Conservation (phyloP, 2,888 invertebrate genomes). For the Sminthurides aquaticus region DNA sequence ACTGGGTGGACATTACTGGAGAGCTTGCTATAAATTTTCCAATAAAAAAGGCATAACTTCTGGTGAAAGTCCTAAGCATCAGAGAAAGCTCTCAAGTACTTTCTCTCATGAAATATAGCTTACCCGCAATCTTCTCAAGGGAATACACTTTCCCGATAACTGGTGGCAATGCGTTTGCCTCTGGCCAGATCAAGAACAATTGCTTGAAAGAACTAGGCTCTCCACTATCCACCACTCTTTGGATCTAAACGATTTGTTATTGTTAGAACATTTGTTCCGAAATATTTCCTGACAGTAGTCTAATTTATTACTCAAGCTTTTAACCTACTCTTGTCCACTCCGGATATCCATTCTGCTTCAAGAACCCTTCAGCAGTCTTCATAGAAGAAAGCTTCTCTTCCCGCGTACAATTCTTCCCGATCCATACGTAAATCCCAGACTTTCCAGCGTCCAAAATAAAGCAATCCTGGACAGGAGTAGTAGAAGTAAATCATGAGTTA, state of each 20-base stretch:
- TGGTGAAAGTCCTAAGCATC: too few species aligned
- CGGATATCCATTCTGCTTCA: conserved; percentile 62
- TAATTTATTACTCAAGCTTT: neutral
- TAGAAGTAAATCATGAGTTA: neutral
- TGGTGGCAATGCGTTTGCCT: conserved; percentile 52
- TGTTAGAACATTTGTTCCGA: neutral
- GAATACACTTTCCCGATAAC: conserved; percentile 46
- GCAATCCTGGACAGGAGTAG: conserved; percentile 54
- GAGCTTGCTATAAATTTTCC: conserved; percentile 24
- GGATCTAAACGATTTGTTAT: conserved; percentile 49
- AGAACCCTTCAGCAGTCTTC: conserved; percentile 60
- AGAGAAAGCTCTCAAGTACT: too few species aligned
- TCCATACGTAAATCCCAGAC: conserved; percentile 78
- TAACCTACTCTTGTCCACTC: conserved; percentile 57
- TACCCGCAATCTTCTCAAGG: conserved; percentile 45
- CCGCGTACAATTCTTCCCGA: conserved; percentile 65
- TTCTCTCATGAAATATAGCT: too few species aligned
- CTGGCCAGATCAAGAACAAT: conserved; percentile 74
- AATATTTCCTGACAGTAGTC: neutral
- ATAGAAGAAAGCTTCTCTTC: conserved; percentile 68
- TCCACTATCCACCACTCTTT: conserved; percentile 69
- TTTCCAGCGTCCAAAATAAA: conserved; percentile 67
- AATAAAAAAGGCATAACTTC: too few species aligned
- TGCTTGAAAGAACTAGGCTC: conserved; percentile 84
- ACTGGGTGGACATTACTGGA: conserved; percentile 28